A percentile compares a stretch with the other conserved stretches of the same genome.
Conservation (phyloP, 2,797 vertebrate genomes). For the Gouania willdenowi region DNA sequence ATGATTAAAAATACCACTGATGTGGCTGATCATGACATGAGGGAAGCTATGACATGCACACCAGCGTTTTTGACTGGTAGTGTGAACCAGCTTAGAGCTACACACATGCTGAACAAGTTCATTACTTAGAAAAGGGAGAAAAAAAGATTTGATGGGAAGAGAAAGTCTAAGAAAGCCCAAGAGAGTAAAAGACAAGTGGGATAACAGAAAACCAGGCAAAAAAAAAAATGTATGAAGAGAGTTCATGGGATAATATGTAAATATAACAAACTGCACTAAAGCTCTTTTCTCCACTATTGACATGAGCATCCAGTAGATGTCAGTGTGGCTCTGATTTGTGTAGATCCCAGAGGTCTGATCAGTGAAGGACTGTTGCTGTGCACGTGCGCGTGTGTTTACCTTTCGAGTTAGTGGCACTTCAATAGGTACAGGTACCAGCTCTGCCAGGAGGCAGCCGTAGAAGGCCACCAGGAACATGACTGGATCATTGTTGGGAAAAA, state of each 20-base stretch:
- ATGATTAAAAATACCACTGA: conserved; percentile 39
- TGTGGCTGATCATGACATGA: conserved; percentile 13
- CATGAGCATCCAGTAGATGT: conserved; percentile 55
- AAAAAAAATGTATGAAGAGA: not conserved
- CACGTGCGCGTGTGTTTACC: conserved; percentile 68
- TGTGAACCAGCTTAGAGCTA: conserved; percentile 36
- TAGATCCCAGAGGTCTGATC: not conserved
- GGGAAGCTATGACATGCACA: conserved; percentile 15
- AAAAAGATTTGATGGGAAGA: not conserved
- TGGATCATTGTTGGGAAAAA: conserved; percentile 94
- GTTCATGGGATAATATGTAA: not conserved
- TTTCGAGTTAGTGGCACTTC: conserved; percentile 95
- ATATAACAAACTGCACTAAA: too few species aligned
- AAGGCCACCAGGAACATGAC: conserved; percentile 98
- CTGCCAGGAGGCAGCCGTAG: conserved; percentile 93
- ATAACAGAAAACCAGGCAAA: not conserved
- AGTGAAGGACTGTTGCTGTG: not conserved
- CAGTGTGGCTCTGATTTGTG: conserved; percentile 24
- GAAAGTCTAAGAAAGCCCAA: not conserved
- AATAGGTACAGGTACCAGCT: conserved; percentile 92
- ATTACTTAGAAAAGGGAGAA: conserved; percentile 1
- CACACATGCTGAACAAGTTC: conserved; percentile 14
- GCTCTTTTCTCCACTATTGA: not conserved
- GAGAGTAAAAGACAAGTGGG: not conserved
- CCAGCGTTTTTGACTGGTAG: conserved; percentile 34